Evolutionary conservation across 2,888 invertebrate species (phyloP).

Genomic region (Mimachlamys varia): DNA sequence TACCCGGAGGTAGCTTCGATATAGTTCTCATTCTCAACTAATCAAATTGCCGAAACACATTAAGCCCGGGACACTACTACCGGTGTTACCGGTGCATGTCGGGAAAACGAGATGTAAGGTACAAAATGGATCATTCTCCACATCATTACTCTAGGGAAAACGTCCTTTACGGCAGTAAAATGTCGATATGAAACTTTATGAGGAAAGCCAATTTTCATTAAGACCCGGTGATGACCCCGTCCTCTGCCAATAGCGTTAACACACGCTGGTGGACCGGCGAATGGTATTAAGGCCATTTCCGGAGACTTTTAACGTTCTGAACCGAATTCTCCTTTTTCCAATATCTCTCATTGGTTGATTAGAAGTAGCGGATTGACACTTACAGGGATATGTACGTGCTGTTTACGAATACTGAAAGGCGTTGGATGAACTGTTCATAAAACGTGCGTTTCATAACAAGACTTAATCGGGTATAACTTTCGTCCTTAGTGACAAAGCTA

Average conservation of each 20-base stretch:
- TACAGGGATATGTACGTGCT: background rate
- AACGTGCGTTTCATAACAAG: background rate
- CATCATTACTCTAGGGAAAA: conserved; percentile 3
- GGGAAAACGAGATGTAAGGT: conserved; percentile 32
- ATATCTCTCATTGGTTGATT: conserved; percentile 3
- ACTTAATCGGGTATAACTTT: no score
- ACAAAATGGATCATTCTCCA: background rate
- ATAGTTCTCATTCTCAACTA: background rate
- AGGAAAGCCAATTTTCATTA: conserved; percentile 34
- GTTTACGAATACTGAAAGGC: background rate
- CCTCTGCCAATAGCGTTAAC: background rate
- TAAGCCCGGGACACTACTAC: conserved; percentile 5
- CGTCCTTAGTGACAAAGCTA: no score
- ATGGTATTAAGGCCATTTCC: conserved; percentile 26
- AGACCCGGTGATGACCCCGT: conserved; percentile 6
- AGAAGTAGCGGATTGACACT: background rate
- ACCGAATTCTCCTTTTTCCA: background rate
- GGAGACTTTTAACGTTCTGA: conserved; percentile 12
- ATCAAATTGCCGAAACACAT: conserved; percentile 31
- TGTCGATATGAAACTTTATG: conserved; percentile 31
- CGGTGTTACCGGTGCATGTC: conserved; percentile 18
- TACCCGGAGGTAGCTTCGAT: background rate
- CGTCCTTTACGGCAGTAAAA: conserved; percentile 26
- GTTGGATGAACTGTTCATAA: background rate
- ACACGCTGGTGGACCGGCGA: conserved; percentile 9